Base-by-base conservation (phyloP, 2,113 vertebrate species). In the Lota lota region DNA sequence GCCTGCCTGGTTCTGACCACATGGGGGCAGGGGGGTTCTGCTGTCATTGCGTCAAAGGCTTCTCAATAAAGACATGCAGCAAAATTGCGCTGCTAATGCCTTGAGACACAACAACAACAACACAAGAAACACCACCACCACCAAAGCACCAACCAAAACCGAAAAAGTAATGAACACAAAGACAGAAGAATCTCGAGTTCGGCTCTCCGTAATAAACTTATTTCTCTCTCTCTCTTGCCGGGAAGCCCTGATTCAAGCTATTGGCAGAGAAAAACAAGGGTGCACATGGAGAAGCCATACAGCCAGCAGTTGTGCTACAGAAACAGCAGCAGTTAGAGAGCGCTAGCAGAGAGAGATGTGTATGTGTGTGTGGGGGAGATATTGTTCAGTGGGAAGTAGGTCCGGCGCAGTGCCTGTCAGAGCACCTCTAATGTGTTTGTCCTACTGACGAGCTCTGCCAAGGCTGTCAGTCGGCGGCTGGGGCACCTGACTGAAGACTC, bases 1-100 rank as follows among this genome's bases (percentile, higher is more conserved):
- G 88, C 88, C 83, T 85, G 76, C 80, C 72, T 73, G 78, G 74
- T 72, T 57, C 63, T 75, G 84, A 83, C 81, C 88, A 81, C 84
- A 70, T 18, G 74, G 82, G 81, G n/a, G n/a, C n/a, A n/a, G n/a
- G n/a, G 84, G 78, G 69, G 67, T 40, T 40, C 79, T 40, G 73
- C 75, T 72, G 80, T 85, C 70, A 73, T 81, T 47, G 79, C 74
- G 81, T 87, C 84, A 87, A 88, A 87, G 85, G 71, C 80, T 36
- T 75, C 66, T 61, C 85, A 84, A 87, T 81, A 78, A 88, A 87
- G 69, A 68, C 74, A 40, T 58, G 79, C 73, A 69, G 72, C 70
- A 56, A 68, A 56, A 75, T 76, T 62, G n/a, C 22, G 19, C 60
- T 71, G 68, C 76, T 70, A 69, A 73, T 17, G 87, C 85, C 86